phyloP scores from a whole-genome alignment of 2,888 invertebrate species.

The Melieria omissa region DNA sequence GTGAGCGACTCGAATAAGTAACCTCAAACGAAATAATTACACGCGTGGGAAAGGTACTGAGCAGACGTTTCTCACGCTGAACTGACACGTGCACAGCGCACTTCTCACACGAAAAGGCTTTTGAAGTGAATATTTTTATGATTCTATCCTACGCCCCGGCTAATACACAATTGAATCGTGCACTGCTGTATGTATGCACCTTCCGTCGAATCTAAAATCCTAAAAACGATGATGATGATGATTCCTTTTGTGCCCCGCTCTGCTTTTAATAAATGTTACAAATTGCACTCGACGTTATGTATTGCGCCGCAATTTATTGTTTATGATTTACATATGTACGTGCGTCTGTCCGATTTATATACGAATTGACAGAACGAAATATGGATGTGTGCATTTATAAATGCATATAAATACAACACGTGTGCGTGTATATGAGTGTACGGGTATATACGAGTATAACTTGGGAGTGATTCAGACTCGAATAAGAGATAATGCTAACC shows the following conservation, averaged over 20 bases:
- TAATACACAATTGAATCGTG: slow-evolving; percentile 49
- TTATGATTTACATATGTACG: too few species aligned
- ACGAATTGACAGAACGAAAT: background rate
- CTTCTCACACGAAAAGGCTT: slow-evolving; percentile 40
- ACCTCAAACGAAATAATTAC: slow-evolving; percentile 37
- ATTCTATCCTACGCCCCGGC: slow-evolving; percentile 40
- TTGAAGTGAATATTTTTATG: background rate
- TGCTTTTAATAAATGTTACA: too few species aligned
- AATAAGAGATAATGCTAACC: too few species aligned
- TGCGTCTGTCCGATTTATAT: too few species aligned
- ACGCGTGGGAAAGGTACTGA: slow-evolving; percentile 61
- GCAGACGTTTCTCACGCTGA: slow-evolving; percentile 65
- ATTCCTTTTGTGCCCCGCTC: too few species aligned
- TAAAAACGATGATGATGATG: too few species aligned
- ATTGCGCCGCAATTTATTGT: too few species aligned
- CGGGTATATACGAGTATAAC: background rate
- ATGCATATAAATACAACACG: slow-evolving; percentile 1
- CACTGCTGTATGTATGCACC: slow-evolving; percentile 4
- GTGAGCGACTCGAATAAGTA: slow-evolving; percentile 9
- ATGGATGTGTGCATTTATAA: background rate
- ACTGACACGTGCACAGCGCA: slow-evolving; percentile 64
- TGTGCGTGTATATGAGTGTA: background rate
- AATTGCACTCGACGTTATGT: too few species aligned
- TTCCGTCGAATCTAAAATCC: background rate
- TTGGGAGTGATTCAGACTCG: background rate